These are phyloP conservation scores for Acanthoscelides obtectus DNA, from an alignment of 2,888 invertebrate species.

Conservation along the genomic window DNA sequence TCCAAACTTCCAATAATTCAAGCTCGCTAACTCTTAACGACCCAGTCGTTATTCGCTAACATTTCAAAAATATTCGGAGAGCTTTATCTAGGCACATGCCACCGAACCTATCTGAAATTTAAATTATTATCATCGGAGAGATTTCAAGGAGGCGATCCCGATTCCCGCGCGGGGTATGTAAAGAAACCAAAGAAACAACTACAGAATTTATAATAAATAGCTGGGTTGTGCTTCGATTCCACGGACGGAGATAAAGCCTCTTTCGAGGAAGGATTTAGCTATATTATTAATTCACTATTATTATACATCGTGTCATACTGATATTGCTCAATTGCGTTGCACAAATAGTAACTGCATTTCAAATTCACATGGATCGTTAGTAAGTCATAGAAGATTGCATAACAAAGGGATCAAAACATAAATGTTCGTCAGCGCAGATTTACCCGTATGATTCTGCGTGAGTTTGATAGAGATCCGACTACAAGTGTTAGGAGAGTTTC, in stretches of 20 bases:
- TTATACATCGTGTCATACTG: no score
- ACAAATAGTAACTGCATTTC: no score
- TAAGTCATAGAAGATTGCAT: no score
- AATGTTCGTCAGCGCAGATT: no score
- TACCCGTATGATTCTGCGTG: no score
- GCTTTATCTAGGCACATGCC: neutral
- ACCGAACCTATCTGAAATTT: neutral
- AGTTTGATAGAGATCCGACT: no score
- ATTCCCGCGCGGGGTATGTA: neutral
- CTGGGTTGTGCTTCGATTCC: neutral
- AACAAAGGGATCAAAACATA: no score
- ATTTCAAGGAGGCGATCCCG: neutral
- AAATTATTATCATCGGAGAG: neutral
- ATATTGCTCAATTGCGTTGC: no score
- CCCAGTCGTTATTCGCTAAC: neutral
- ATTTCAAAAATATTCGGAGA: neutral
- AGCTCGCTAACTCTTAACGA: neutral
- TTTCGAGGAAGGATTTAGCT: neutral
- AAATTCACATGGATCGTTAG: no score
- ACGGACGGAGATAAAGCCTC: neutral
- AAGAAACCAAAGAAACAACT: neutral
- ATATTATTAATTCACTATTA: no score
- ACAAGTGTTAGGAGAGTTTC: no score
- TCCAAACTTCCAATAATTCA: neutral
- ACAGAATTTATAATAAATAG: neutral